These are phyloP conservation scores for Hermaeophaga mercurialis DNA, from an alignment of 2,888 invertebrate genomes.

Conservation along the genomic window DNA sequence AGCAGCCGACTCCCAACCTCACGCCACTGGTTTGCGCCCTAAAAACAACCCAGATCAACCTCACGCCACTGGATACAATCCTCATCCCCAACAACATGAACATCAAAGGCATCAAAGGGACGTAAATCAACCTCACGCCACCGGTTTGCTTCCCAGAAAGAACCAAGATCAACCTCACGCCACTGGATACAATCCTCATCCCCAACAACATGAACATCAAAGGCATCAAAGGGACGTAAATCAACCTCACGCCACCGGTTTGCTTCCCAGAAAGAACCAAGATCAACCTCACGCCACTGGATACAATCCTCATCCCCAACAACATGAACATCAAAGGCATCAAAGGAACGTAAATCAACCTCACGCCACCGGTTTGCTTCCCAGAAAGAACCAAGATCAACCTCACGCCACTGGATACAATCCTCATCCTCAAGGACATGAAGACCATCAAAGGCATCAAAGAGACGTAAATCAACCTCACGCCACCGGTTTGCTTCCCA, in stretches of 20 bases:
- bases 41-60: no score
- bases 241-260: background rate
- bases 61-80: conserved; percentile 6
- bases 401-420: background rate
- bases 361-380: background rate
- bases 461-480: background rate
- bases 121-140: background rate
- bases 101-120: no score
- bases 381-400: background rate
- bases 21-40: no score
- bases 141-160: background rate
- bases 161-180: background rate
- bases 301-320: no score
- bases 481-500: background rate
- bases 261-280: background rate
- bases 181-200: conserved; percentile 12
- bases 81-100: background rate
- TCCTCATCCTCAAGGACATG: background rate
- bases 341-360: no score
- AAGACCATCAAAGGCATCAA: background rate
- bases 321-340: no score
- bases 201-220: no score
- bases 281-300: no score
- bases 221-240: background rate
- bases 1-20: no score